Percentiles rank a stretch among this genome's conserved stretches.
These are phyloP conservation scores for Bombus soroeensis DNA, from an alignment of 1,140 invertebrate species.

Conservation along the genomic window DNA sequence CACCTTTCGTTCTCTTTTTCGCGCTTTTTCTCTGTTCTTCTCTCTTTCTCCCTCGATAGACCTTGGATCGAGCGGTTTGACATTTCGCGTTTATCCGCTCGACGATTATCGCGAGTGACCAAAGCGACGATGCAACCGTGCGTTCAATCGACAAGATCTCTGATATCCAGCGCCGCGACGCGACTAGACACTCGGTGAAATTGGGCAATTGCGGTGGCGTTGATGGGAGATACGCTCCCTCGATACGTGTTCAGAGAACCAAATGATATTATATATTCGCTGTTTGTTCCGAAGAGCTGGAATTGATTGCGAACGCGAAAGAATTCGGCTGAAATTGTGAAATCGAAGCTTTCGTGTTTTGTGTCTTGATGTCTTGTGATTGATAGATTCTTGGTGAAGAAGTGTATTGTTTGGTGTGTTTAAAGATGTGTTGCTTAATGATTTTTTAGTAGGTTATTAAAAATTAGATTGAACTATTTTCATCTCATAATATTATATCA, in stretches of 20 bases:
- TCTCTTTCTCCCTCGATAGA: slow-evolving; percentile 52
- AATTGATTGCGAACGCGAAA: neutral
- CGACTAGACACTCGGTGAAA: neutral
- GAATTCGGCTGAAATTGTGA: neutral
- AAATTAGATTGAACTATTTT: too few species aligned
- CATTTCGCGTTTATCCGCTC: slow-evolving; percentile 74
- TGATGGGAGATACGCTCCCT: neutral
- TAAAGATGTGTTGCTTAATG: too few species aligned
- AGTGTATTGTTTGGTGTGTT: too few species aligned
- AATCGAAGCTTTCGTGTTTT: neutral
- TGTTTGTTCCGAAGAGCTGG: too few species aligned
- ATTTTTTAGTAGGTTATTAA: too few species aligned
- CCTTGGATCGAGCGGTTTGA: slow-evolving; percentile 78
- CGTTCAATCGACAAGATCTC: too few species aligned
- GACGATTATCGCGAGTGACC: slow-evolving; percentile 24
- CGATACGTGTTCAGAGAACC: neutral
- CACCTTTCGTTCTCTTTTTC: slow-evolving; percentile 58
- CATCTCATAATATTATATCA: too few species aligned
- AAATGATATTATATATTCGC: neutral
- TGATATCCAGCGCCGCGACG: too few species aligned
- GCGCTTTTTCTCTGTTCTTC: slow-evolving; percentile 10
- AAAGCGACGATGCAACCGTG: neutral
- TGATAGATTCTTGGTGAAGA: neutral
- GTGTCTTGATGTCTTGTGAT: neutral
- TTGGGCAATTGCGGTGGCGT: slow-evolving; percentile 16